Base-by-base conservation (phyloP, 2,797 vertebrate species). In the Rhinichthys osculus region DNA sequence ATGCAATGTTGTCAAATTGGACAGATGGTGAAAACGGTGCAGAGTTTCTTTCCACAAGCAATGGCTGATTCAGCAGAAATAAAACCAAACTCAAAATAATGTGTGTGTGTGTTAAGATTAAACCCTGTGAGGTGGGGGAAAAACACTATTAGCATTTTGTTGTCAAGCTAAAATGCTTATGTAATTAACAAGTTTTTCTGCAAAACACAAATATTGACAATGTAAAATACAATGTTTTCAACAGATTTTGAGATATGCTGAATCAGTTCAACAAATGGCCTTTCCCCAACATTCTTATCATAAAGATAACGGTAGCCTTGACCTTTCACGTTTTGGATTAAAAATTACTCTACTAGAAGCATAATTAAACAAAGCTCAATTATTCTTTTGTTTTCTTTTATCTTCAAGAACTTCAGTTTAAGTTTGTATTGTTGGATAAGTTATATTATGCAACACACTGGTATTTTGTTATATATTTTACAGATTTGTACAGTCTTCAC, bases 141-240 rank as follows among this genome's bases (percentile, higher is more conserved):
- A 30, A 30, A 30, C 27, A 27, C 27, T 27, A 27, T 52, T 5
- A 19, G 1, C 42, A 16, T 50, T 50, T 30, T 50, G n/a, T 16
- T 33, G 27, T 35, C 30, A 54, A 54, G 21, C 19, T 54, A 54
- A 76, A 38, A 76, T 54, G 17, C 19, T 76, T 13, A 35, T 54
- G 30, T 35, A 21, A 13, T 35, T 10, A 9, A 33, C 66, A 64
- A 64, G 13, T 16, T 30, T 64, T 33, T 66, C 27, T 33, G 62
- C n/a, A 66, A 33, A 66, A 66, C 14, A 66, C 0, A 17, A 33
- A 33, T 33, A 16, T 3, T 66, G 67, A 21, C 1, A 5, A 27
- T 62, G 91, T 88, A 87, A 89, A 89, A 33, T 69, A 59, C 78
- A 77, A 84, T 85, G 86, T 8, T 35, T 82, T 54, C 14, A 14